Percentiles rank a stretch among this genome's conserved stretches.
phyloP scores from a whole-genome alignment of 2,888 invertebrate species.

The Bedellia somnulentella region DNA sequence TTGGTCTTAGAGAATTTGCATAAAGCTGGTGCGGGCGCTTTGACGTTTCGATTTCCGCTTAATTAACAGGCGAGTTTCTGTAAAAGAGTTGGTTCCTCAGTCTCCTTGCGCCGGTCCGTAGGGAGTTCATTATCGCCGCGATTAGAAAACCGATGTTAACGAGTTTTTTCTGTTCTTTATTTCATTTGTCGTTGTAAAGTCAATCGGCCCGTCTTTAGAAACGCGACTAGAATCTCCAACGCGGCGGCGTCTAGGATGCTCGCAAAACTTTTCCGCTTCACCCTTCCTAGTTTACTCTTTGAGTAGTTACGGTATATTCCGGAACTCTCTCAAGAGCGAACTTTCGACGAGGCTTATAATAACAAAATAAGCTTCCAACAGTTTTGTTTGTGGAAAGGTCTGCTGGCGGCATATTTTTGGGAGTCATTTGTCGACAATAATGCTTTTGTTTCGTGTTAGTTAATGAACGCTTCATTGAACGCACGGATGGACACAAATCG shows the following conservation, averaged over 20 bases:
- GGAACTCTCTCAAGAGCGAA: too few species aligned
- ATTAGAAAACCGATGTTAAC: conserved; percentile 4
- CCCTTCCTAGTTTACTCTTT: too few species aligned
- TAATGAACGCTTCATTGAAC: conserved; percentile 2
- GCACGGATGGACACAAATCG: conserved; percentile 3
- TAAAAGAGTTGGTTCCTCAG: conserved; percentile 40
- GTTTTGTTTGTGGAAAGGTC: too few species aligned
- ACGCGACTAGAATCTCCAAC: background rate
- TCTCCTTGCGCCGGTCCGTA: conserved; percentile 21
- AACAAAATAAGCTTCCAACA: too few species aligned
- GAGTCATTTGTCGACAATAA: too few species aligned
- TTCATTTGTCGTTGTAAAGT: conserved; percentile 2
- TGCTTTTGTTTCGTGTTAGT: conserved; percentile 2
- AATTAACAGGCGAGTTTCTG: conserved; percentile 44
- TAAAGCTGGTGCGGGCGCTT: conserved; percentile 42
- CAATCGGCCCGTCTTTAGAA: background rate
- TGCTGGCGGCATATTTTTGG: too few species aligned
- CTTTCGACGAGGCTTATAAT: too few species aligned
- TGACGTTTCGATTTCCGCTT: conserved; percentile 58
- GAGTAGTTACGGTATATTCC: too few species aligned
- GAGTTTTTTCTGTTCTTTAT: conserved; percentile 3
- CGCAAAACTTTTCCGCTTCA: too few species aligned
- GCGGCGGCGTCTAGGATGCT: too few species aligned
- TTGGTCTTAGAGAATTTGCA: conserved; percentile 51
- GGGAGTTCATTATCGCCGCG: conserved; percentile 3